phyloP scores from a whole-genome alignment of 2,797 vertebrate genomes.

The Netta rufina region DNA sequence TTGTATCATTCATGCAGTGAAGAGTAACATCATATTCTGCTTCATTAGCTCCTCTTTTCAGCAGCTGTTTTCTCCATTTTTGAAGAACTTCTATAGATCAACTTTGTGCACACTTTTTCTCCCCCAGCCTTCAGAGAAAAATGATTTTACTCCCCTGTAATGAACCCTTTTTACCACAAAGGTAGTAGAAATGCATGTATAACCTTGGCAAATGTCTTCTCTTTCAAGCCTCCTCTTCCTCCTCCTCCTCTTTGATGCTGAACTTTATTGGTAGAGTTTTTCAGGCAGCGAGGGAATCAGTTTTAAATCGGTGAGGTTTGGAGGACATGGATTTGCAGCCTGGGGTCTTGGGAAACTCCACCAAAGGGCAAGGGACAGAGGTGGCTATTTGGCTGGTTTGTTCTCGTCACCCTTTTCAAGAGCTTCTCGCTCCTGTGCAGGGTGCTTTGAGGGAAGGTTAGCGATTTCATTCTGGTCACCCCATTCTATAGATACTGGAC shows the following conservation, averaged over 20 bases:
- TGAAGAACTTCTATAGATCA: not conserved
- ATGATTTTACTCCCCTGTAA: not conserved
- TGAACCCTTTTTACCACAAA: not conserved
- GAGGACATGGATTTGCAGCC: not conserved
- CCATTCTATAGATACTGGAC: too few relatives aligned
- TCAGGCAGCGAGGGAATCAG: accelerated
- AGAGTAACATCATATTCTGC: not conserved
- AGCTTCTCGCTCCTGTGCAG: not conserved
- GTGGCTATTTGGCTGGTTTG: not conserved
- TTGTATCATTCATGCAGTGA: not conserved
- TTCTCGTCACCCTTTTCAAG: not conserved
- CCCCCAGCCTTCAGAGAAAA: not conserved
- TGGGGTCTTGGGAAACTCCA: not conserved
- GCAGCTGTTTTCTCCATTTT: not conserved
- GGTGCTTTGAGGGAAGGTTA: not conserved
- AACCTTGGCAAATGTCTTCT: not conserved
- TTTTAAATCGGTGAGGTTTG: not conserved
- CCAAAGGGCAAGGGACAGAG: not conserved
- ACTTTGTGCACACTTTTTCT: not conserved
- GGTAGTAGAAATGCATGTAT: not conserved
- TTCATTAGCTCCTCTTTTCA: not conserved
- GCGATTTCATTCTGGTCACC: not conserved
- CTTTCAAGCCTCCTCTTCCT: not conserved
- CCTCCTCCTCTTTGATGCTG: too few relatives aligned
- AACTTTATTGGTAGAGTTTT: not conserved